These are phyloP conservation scores for Lepus americanus DNA, from an alignment of 2,113 vertebrate genomes.

Conservation along the genomic window DNA sequence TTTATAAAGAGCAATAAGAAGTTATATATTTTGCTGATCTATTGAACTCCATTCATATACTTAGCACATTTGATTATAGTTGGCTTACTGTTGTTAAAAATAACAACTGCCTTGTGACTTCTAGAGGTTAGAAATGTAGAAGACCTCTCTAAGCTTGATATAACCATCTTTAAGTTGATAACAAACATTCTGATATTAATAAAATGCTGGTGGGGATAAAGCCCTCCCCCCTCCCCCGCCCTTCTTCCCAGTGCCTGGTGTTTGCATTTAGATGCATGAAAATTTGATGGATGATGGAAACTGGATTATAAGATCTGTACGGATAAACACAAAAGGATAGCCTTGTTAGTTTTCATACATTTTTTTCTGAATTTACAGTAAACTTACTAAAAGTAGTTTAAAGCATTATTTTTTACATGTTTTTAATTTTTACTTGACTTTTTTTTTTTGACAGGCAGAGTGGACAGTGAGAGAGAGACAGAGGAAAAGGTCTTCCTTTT, in stretches of 20 bases:
- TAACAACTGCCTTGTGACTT: conserved; percentile 21
- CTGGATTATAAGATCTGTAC: background rate
- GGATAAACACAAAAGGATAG: conserved; percentile 39
- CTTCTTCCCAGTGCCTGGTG: background rate
- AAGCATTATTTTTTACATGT: conserved; percentile 18
- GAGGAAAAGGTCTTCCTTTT: no score
- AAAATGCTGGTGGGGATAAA: conserved; percentile 18
- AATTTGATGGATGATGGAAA: background rate
- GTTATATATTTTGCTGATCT: background rate
- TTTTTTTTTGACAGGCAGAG: no score
- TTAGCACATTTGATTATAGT: conserved; percentile 42
- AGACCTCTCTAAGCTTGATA: background rate
- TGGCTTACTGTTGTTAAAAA: conserved; percentile 53
- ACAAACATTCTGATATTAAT: conserved; percentile 45
- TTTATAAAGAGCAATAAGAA: conserved; percentile 8
- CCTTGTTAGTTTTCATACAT: conserved; percentile 46
- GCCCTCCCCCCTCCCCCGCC: no score
- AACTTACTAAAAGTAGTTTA: conserved; percentile 49
- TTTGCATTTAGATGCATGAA: conserved; percentile 27
- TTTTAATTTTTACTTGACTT: conserved; percentile 19
- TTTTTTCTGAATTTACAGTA: conserved; percentile 50
- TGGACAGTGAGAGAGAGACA: no score
- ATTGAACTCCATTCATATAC: conserved; percentile 12
- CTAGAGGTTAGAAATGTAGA: conserved; percentile 12
- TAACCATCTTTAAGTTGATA: conserved; percentile 43